Base-by-base conservation (phyloP, 2,113 vertebrate genomes). In the Alosa alosa region DNA sequence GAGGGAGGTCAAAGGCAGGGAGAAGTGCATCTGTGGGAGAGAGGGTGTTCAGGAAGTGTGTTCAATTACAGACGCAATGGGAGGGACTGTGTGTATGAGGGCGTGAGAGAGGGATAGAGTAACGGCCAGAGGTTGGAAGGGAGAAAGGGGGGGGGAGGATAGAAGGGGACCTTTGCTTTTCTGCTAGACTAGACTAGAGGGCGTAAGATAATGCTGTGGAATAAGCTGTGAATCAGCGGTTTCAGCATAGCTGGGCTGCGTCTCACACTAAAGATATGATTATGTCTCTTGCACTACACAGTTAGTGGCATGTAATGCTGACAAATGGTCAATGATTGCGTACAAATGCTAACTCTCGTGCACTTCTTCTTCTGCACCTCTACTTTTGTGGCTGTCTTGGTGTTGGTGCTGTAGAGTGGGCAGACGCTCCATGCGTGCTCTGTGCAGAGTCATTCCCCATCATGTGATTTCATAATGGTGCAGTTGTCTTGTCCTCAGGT, bases 41-140 rank as follows among this genome's bases (percentile, higher is more conserved):
- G 82, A 92, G 91, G 91, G 85, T 84, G 91, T 92, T 90, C 93
- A 91, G 93, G 94, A 93, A 90, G 86, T 36, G 84, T 84, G 85
- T 90, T 88, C 17, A n/a, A 45, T 84, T 11, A 36, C 64, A 72
- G 0, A 72, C 25, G 17, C 15, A 13, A 57, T 57, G 55, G 55
- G 9, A 57, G 55, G 13, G 55, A 20, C 55, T 13, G 55, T 57
- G 55, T 57, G 55, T 22, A 20, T 6, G 60, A 6, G 60, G 22
- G 60, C 3, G 60, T 22, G 60, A 64, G 22, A n/a, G 60, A n/a
- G 60, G 8, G n/a, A n/a, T 22, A 7, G 60, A n/a, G n/a, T 22
- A 18, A 7, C 2, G 6, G 64, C 4, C 1, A 78, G 72, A 39
- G 72, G 4, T 31, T 4, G 25, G 13, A 10, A 39, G 25, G 7